Evolutionary conservation across 2,113 vertebrate genomes (phyloP).

Genomic region (Aptenodytes forsteri): DNA sequence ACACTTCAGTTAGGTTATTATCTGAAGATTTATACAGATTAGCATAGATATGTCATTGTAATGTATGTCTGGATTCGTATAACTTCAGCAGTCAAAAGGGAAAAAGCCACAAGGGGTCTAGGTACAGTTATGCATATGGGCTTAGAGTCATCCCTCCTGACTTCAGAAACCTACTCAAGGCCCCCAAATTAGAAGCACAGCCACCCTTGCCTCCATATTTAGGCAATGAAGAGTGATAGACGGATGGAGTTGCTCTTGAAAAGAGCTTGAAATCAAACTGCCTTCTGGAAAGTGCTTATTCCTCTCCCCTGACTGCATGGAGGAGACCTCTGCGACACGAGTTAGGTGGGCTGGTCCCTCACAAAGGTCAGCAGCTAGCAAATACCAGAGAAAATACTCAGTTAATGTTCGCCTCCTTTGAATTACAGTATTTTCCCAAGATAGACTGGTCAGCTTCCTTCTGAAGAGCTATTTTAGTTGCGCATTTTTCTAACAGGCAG

Average conservation of each 20-base stretch:
- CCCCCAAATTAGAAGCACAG: neutral
- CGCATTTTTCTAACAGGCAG: neutral
- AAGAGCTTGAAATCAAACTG: neutral
- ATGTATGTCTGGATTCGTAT: neutral
- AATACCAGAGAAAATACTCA: neutral
- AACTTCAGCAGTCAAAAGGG: neutral
- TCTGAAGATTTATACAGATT: neutral
- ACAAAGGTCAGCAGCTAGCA: neutral
- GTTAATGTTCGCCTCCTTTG: neutral
- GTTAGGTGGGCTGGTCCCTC: neutral
- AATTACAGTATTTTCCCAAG: conserved; percentile 15
- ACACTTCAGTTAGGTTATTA: neutral
- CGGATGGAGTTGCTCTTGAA: neutral
- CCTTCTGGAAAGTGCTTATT: neutral
- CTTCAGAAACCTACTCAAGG: neutral
- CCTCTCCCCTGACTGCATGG: neutral
- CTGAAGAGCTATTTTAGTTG: neutral
- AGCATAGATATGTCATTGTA: neutral
- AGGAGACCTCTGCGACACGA: neutral
- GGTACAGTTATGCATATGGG: neutral
- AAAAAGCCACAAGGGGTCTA: neutral
- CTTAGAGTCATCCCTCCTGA: neutral
- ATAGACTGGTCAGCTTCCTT: neutral
- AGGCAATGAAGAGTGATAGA: neutral
- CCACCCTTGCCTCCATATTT: neutral